Evolutionary conservation across 1,140 invertebrate species (phyloP), one percentile per base, ranked within the genome.

Genomic region (Agraylea sexmaculata): DNA sequence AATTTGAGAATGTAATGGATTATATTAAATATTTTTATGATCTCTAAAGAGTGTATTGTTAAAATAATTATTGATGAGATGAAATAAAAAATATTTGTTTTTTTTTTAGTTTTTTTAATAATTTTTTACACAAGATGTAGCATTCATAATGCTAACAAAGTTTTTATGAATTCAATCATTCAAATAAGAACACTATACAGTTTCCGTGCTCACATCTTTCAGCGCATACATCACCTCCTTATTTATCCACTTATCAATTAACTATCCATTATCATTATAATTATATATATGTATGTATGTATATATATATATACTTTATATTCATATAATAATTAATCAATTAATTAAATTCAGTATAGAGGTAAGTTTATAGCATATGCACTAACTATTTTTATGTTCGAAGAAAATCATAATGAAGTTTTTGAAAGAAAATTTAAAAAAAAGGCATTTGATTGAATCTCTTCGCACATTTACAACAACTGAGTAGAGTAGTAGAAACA

Each of bases 91-190:
- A n/a, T n/a, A 50, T 13, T 48, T 19, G 36, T 52, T 60, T 67
- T 64, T 66, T 65, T 68, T 60, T 46, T 55, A 40, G 56, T 63
- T 68, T 68, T 67, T 66, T 66, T 68, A 45, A 49, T 45, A 45
- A 65, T 66, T 68, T 68, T 68, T 66, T 68, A 68, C 64, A 68
- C 64, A 68, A 68, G 65, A 66, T 55, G 63, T 68, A 66, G 65
- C 65, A 68, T 68, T 68, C 59, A 68, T 66, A 68, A 68, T 68
- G 65, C 65, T 59, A 60, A 65, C 65, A 66, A 61, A 57, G n/a
- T n/a, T 49, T 48, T 49, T 40, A 49, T 45, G 44, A 43, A 39
- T 43, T 48, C 42, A 42, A 45, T 49, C 47, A 45, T 49, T 49
- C 47, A 49, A 49, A 49, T 45, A 48, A n/a, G n/a, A 39, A 39